Evolutionary conservation across 1,140 invertebrate genomes (phyloP).

Genomic region (Alviniconcha marisindica): DNA sequence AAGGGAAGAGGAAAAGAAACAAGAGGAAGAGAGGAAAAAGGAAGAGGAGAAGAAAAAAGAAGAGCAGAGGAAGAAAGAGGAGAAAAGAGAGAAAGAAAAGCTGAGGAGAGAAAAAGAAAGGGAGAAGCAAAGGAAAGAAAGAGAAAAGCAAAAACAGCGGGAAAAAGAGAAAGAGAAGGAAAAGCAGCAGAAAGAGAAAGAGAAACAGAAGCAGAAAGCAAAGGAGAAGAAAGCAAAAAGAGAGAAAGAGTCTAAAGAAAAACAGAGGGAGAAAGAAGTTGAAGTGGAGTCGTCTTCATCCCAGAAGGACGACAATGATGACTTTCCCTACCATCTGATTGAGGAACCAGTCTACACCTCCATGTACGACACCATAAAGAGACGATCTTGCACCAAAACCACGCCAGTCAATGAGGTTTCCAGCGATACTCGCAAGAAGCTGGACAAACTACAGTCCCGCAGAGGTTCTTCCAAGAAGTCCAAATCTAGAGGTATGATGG

Average conservation of each 20-base stretch:
- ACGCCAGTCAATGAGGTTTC: slow-evolving; percentile 29
- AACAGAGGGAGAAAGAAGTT: slow-evolving; percentile 59
- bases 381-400: slow-evolving; percentile 89
- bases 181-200: slow-evolving; percentile 51
- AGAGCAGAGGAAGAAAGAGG: slow-evolving; percentile 36
- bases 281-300: slow-evolving; percentile 72
- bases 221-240: slow-evolving; percentile 33
- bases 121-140: slow-evolving; percentile 36
- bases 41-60: slow-evolving; percentile 48
- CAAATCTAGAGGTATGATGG: slow-evolving; percentile 24
- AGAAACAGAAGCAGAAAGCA: slow-evolving; percentile 24
- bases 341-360: slow-evolving; percentile 84
- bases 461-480: slow-evolving; percentile 19
- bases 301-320: slow-evolving; percentile 77
- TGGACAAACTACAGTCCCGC: slow-evolving; percentile 2
- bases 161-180: slow-evolving; percentile 49
- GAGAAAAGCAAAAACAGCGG: slow-evolving; percentile 27
- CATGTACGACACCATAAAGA: slow-evolving; percentile 99
- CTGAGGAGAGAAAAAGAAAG: slow-evolving; percentile 44
- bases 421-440: slow-evolving; percentile 20
- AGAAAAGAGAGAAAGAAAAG: slow-evolving; percentile 44
- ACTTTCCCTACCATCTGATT: slow-evolving; percentile 44
- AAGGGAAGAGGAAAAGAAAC: slow-evolving; percentile 3
- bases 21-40: slow-evolving; percentile 38
- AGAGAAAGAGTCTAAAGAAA: slow-evolving; percentile 41